Percentiles rank a stretch among this genome's conserved stretches.
These are phyloP conservation scores for Cetoscarus ocellatus DNA, from an alignment of 2,797 vertebrate genomes.

Conservation along the genomic window DNA sequence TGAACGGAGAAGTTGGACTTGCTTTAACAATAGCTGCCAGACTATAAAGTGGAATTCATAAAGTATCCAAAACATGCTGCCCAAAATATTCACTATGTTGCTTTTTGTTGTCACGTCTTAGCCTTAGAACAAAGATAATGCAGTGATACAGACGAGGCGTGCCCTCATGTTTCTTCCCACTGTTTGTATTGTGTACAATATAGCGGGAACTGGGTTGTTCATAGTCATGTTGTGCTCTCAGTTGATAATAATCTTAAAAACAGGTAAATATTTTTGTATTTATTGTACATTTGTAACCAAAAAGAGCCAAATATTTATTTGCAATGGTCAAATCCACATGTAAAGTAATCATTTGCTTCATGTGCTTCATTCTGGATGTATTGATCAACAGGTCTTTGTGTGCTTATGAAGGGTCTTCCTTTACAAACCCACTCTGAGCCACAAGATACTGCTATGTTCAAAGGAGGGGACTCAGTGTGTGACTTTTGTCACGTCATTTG, in stretches of 20 bases:
- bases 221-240: conserved; percentile 25
- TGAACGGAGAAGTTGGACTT: conserved; percentile 12
- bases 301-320: conserved; percentile 71
- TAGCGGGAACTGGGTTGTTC: conserved; percentile 17
- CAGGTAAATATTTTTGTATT: conserved; percentile 82
- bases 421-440: conserved; percentile 38
- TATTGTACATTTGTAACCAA: conserved; percentile 81
- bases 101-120: conserved; percentile 50
- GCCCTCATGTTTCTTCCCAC: conserved; percentile 3
- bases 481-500: conserved; percentile 46
- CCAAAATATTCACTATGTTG: conserved; percentile 25
- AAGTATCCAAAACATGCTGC: conserved; percentile 1
- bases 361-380: conserved; percentile 50
- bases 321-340: conserved; percentile 35
- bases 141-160: conserved; percentile 17
- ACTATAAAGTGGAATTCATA: background rate
- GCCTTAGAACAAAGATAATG: conserved; percentile 56
- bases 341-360: conserved; percentile 15
- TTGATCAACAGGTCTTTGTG: conserved; percentile 17
- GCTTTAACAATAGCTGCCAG: conserved; percentile 8
- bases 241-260: conserved; percentile 42
- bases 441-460: conserved; percentile 23
- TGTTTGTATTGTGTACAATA: conserved; percentile 40
- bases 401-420: conserved; percentile 49
- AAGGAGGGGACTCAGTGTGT: conserved; percentile 47